Base-by-base conservation (phyloP, 2,113 vertebrate genomes). In the Vidua chalybeata region DNA sequence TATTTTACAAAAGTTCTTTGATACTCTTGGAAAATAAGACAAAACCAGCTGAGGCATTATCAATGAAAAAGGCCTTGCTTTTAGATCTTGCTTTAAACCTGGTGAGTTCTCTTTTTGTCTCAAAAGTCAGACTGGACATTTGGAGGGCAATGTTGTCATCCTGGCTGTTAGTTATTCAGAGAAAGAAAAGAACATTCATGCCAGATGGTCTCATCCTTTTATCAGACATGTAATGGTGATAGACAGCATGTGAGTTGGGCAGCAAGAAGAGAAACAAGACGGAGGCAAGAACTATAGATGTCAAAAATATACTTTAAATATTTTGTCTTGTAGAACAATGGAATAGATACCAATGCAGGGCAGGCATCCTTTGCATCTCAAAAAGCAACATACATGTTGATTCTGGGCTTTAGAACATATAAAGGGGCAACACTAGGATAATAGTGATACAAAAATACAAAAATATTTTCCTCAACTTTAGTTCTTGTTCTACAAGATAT, bases 141-240 rank as follows among this genome's bases (percentile, higher is more conserved):
- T 92, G 71, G 85, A 80, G 76, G 64, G 63, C 83, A 71, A 0
- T 49, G 69, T 76, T 18, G 2, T 85, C 82, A 69, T 85, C 59
- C 55, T 69, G 41, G 37, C 76, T 92, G 75, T 46, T 55, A 77
- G n/a, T 54, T 92, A 35, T 15, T 24, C 56, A 84, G 67, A 59
- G 82, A 37, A 23, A 79, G 64, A 79, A 78, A 88, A 76, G 76
- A 95, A 71, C 75, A 58, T 83, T 86, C 23, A 3, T 69, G 43
- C 78, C 88, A 83, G 88, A 82, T 92, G 90, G 79, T 69, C 86
- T 88, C n/a, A 58, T 93, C 46, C 37, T 64, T 95, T 66, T 39
- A 76, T 92, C 88, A 58, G 72, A 51, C 71, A 7, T 35, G 24
- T 72, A 49, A 48, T 0, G 0, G 58, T 83, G 94, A 79, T 39